These are phyloP conservation scores for Pterois miles DNA, from an alignment of 2,797 vertebrate species.

Conservation along the genomic window DNA sequence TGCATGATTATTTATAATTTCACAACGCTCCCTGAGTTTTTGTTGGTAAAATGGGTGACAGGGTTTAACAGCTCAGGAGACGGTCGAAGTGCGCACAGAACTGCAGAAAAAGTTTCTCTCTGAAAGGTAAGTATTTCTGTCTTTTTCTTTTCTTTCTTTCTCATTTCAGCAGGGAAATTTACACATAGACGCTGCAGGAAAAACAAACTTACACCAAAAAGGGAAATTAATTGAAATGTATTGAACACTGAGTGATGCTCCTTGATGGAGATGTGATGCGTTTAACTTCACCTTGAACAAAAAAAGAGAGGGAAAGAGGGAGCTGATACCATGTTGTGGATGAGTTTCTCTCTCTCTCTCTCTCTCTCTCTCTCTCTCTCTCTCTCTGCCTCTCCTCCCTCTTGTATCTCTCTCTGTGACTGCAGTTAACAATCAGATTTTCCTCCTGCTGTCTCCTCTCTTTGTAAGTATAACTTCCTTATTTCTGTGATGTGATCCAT, in stretches of 20 bases:
- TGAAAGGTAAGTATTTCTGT: constrained; percentile 25
- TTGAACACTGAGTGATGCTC: constrained; percentile 15
- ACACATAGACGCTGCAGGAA: background rate
- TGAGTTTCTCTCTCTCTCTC: constrained; percentile 77
- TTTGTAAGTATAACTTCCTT: constrained; percentile 96
- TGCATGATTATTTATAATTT: background rate
- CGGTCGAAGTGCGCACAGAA: constrained; percentile 13
- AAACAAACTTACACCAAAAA: background rate
- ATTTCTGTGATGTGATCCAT: constrained; percentile 51
- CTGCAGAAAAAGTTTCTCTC: constrained; percentile 38
- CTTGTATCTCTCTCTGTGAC: constrained; percentile 92
- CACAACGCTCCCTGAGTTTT: background rate
- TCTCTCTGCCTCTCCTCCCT: constrained; percentile 83
- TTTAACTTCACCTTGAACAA: constrained; percentile 83
- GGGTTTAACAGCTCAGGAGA: constrained; percentile 6
- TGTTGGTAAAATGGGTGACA: background rate
- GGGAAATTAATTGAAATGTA: background rate
- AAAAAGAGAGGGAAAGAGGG: constrained; percentile 80
- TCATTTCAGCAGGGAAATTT: background rate
- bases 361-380: constrained; percentile 80
- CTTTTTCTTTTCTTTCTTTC: constrained; percentile 1
- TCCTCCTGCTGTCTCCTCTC: constrained; percentile 91
- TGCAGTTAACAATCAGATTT: constrained; percentile 94
- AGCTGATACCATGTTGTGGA: constrained; percentile 90
- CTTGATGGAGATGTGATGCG: constrained; percentile 24